These are phyloP conservation scores for Macropis europaea DNA, from an alignment of 2,888 invertebrate species.

Conservation along the genomic window DNA sequence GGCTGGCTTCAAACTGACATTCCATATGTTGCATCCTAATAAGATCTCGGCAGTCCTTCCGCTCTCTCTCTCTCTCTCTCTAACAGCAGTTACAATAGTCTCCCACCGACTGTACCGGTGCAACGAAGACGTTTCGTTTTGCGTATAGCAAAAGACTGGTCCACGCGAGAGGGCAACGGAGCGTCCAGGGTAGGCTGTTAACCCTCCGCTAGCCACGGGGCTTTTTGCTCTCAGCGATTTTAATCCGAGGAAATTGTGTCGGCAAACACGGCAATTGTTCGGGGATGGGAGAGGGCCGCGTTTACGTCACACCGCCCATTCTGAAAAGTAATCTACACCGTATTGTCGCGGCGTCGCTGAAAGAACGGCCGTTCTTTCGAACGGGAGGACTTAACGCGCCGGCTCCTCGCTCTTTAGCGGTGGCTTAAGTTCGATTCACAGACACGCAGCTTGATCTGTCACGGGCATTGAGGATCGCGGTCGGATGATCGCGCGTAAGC, in stretches of 20 bases:
- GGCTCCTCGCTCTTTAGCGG: slow-evolving; percentile 50
- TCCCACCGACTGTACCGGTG: no score
- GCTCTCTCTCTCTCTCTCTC: no score
- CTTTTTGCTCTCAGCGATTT: slow-evolving; percentile 24
- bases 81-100: no score
- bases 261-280: slow-evolving; percentile 77
- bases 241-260: slow-evolving; percentile 78
- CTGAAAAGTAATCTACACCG: slow-evolving; percentile 80
- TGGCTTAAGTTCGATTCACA: slow-evolving; percentile 56
- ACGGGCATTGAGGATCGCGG: slow-evolving; percentile 69
- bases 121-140: no score
- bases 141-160: no score
- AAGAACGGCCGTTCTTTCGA: slow-evolving; percentile 20
- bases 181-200: slow-evolving; percentile 16
- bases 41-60: no score
- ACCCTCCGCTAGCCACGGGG: slow-evolving; percentile 18
- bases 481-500: slow-evolving; percentile 78
- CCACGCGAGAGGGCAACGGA: slow-evolving; percentile 21
- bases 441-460: slow-evolving; percentile 62
- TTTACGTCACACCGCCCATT: slow-evolving; percentile 79
- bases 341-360: slow-evolving; percentile 57
- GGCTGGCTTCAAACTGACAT: no score
- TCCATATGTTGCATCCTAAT: no score
- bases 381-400: slow-evolving; percentile 28
- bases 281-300: slow-evolving; percentile 67